phyloP scores from a whole-genome alignment of 2,888 invertebrate species.

The Bombylius discolor region DNA sequence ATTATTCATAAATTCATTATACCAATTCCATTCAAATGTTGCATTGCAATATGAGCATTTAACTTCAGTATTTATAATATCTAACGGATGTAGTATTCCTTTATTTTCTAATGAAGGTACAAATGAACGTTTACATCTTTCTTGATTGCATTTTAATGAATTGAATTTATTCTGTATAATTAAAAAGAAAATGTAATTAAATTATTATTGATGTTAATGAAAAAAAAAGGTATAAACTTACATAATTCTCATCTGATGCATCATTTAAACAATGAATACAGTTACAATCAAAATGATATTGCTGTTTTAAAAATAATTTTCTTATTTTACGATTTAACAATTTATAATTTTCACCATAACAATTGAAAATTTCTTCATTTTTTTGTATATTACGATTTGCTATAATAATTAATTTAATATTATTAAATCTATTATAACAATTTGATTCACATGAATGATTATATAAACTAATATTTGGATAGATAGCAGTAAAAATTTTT shows the following conservation, averaged over 20 bases:
- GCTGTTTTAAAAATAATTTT: conserved; percentile 45
- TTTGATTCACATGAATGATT: conserved; percentile 84
- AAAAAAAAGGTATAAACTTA: not conserved
- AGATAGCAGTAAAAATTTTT: conserved; percentile 63
- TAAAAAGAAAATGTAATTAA: not conserved
- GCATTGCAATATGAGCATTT: no score
- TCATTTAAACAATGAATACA: conserved; percentile 50
- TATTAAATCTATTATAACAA: conserved; percentile 61
- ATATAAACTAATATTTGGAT: conserved; percentile 73
- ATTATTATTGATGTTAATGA: not conserved
- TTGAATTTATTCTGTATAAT: conserved; percentile 2
- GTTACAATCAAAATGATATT: conserved; percentile 64
- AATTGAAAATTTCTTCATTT: conserved; percentile 65
- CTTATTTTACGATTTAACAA: conserved; percentile 48
- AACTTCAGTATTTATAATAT: no score
- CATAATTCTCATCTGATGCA: conserved; percentile 2
- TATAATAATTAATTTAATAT: conserved; percentile 54
- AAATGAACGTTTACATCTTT: no score
- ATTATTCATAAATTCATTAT: no score
- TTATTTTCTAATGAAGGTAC: no score
- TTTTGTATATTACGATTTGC: conserved; percentile 47
- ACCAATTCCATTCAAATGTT: no score
- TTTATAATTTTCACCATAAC: conserved; percentile 67
- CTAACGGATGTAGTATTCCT: no score
- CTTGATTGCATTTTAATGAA: not conserved